Evolutionary conservation across 2,888 invertebrate species (phyloP).

Genomic region (Hirtodrosophila trivittata): DNA sequence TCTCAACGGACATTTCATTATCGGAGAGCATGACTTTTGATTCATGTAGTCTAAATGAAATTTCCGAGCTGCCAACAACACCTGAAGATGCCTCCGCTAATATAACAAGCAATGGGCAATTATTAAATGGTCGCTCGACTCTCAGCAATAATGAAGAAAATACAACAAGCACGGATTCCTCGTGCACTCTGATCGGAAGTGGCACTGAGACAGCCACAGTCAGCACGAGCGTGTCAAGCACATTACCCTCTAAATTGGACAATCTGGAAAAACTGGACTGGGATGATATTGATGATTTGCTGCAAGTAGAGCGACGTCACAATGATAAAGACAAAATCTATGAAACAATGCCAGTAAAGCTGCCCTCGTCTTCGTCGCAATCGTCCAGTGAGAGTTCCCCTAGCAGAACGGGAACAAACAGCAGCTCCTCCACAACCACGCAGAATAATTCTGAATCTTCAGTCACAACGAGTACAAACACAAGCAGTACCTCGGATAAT

Average conservation of each 20-base stretch:
- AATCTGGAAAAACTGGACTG: conserved; percentile 87
- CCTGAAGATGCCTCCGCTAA: conserved; percentile 81
- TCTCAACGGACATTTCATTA: conserved; percentile 83
- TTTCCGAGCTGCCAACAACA: conserved; percentile 81
- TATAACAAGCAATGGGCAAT: conserved; percentile 46
- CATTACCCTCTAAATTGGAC: conserved; percentile 88
- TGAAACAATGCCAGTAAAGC: conserved; percentile 88
- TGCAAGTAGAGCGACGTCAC: conserved; percentile 88
- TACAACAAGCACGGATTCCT: conserved; percentile 74
- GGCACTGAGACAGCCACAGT: conserved; percentile 59
- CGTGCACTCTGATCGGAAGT: conserved; percentile 69
- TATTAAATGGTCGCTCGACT: conserved; percentile 51
- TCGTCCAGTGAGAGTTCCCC: conserved; percentile 82
- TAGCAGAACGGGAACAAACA: conserved; percentile 68
- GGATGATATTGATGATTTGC: conserved; percentile 89
- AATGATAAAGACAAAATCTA: conserved; percentile 87
- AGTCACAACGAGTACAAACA: conserved; percentile 62
- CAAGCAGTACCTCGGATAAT: conserved; percentile 78
- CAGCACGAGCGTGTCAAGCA: conserved; percentile 82
- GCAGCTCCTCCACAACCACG: conserved; percentile 51
- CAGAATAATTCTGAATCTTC: conserved; percentile 59
- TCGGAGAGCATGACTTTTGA: conserved; percentile 84
- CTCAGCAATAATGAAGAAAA: conserved; percentile 57
- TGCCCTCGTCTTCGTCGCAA: conserved; percentile 86
- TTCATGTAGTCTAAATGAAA: conserved; percentile 83